Evolutionary conservation across 2,113 vertebrate genomes (phyloP), one percentile per base, ranked within the genome.

Genomic region (Pterophyllum scalare): DNA sequence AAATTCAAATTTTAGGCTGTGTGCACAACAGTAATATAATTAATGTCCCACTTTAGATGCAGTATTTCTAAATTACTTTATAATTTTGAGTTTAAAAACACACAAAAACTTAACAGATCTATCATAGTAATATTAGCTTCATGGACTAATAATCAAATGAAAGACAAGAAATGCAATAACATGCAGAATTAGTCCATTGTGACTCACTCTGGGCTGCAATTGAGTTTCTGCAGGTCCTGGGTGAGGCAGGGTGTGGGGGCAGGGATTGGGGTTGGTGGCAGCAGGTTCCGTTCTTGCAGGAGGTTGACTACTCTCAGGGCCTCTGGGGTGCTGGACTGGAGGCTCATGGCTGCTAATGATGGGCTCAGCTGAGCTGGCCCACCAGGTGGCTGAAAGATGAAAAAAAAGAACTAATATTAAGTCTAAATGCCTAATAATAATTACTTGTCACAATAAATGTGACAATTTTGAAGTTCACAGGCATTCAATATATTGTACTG

Each of bases 211-310:
- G 98, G 97, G 90, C 94, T 96, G 94, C 97, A 98, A 93, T 99
- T 99, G 79, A 99, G 91, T 83, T 96, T 98, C 96, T 98, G 98
- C 90, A 99, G 96, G 79, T 98, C 98, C 92, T 98, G 97, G 60
- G 97, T 97, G 87, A 99, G 95, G 88, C 97, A 97, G 85, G 98
- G 98, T 24, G 96, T 94, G 0, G 98, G 98, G 80, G 97, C 93
- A 9, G 96, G 87, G 74, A 99, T 72, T 13, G 96, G 89, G 22
- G 79, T 92, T 0, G 94, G 74, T 26, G 98, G 98, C 83, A 99
- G 96, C 85, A 99, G 95, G 92, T 97, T 99, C 89, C 98, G 97
- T 83, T 99, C 98, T 95, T 99, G 98, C 89, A 99, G 96, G 87
- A 99, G 97, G 94, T 99, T 99, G 80, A 98, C 93, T 81, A 97